Percentiles rank a stretch among this genome's conserved stretches.
Conservation (phyloP, 2,888 invertebrate genomes). For the Drosophila paranaensis region DNA sequence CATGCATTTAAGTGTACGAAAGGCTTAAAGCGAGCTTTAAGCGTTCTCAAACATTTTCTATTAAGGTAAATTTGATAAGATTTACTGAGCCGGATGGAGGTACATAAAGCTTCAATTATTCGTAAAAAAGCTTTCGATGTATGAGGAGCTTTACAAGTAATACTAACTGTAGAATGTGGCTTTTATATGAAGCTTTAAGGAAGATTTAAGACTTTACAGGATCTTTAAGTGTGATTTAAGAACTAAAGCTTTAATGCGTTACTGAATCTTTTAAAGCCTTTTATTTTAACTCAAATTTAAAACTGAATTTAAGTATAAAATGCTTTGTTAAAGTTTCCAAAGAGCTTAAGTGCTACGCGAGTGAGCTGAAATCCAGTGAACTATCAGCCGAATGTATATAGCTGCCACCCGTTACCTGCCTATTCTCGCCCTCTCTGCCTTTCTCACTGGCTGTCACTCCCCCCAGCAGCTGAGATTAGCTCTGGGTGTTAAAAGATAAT, state of each 20-base stretch:
- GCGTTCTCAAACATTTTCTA: not conserved
- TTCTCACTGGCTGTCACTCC: no score
- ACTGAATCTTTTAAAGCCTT: not conserved
- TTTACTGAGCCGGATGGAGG: no score
- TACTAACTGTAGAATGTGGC: no score
- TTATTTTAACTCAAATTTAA: no score
- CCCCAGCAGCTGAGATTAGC: conserved; percentile 35
- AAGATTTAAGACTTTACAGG: no score
- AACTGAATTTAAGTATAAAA: not conserved
- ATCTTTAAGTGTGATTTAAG: not conserved
- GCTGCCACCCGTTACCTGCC: not conserved
- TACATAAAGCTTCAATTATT: no score
- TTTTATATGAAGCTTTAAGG: no score
- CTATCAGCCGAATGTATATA: not conserved
- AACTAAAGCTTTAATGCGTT: not conserved
- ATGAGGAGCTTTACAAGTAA: no score
- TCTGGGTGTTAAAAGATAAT: conserved; percentile 42
- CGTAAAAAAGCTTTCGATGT: no score
- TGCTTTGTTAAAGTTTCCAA: not conserved
- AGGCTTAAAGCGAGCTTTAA: conserved; percentile 1
- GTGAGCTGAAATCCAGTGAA: not conserved
- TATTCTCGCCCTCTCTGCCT: not conserved
- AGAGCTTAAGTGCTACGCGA: not conserved
- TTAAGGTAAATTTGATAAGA: not conserved
- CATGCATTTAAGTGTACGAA: conserved; percentile 5